Base-by-base conservation (phyloP, 2,113 vertebrate species). In the Nicator chloris region DNA sequence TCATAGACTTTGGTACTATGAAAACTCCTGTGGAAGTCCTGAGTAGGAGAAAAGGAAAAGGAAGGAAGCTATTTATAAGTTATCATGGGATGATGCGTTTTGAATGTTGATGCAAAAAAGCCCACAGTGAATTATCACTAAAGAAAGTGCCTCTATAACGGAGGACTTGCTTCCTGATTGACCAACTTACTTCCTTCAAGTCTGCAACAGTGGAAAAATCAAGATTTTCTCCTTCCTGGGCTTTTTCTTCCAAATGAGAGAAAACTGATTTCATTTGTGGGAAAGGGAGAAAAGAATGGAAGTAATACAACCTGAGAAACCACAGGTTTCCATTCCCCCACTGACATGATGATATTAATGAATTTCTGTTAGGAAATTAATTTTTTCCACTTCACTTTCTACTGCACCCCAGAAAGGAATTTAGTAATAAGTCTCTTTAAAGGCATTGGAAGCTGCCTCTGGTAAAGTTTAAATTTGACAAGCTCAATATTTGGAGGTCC, bases 61-160 rank as follows among this genome's bases (percentile, higher is more conserved):
- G 14, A 72, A 81, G 23, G 33, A 75, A 33, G 33, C 56, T 50
- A 13, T 5, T 13, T 10, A 12, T 5, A 47, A 53, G 26, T 49
- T 23, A 18, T 6, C 0, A 0, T 20, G 31, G 27, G 35, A 27
- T 50, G 20, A 45, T 45, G n/a, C 11, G 39, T 44, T 75, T 57
- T 47, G 23, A 75, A 42, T 31, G 21, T 15, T 19, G 22, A 83
- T 44, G 42, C 15, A 47, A 71, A 51, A 93, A 64, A 80, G 24
- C 24, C 61, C 50, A 66, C 26, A 31, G 39, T 45, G 57, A 42
- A 73, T 39, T 69, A 12, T n/a, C 63, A 81, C 15, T 42, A 14
- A 79, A 63, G 20, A 26, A 89, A 68, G 31, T n/a, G 20, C 20
- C 31, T 78, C 60, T 53, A 13, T 68, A 82, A 40, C 31, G 5